A percentile compares a stretch with the other conserved stretches of the same genome.
Conservation (phyloP, 2,888 invertebrate species). For the Melipona beecheii region DNA sequence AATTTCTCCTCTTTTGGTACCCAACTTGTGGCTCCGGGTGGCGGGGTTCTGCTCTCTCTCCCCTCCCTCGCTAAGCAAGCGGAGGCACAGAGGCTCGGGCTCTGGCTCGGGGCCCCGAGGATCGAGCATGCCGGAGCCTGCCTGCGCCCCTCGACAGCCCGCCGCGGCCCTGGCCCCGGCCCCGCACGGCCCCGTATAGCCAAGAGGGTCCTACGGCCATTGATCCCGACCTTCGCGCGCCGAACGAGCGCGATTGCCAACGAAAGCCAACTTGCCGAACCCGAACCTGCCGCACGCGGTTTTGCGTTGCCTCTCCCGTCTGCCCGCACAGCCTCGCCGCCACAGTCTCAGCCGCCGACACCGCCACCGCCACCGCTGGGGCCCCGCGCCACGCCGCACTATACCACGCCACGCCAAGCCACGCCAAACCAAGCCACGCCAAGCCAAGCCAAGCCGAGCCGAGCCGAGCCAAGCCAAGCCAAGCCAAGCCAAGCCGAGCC, state of each 20-base stretch:
- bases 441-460: too few relatives aligned
- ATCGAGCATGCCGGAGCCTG: slow-evolving; percentile 65
- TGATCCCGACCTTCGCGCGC: slow-evolving; percentile 85
- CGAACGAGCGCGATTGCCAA: slow-evolving; percentile 83
- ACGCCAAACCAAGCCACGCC: too few relatives aligned
- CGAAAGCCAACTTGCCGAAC: slow-evolving; percentile 82
- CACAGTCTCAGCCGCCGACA: slow-evolving; percentile 28
- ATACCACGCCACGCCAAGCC: neutral
- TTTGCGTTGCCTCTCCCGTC: slow-evolving; percentile 59
- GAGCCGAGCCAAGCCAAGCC: too few relatives aligned
- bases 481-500: too few relatives aligned
- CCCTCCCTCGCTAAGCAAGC: slow-evolving; percentile 47
- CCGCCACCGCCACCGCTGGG: slow-evolving; percentile 33
- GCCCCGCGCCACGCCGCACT: neutral
- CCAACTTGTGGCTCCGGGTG: slow-evolving; percentile 71
- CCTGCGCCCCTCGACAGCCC: slow-evolving; percentile 45
- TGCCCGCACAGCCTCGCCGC: slow-evolving; percentile 3
- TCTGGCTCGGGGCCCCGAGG: slow-evolving; percentile 60
- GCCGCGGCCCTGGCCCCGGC: slow-evolving; percentile 23
- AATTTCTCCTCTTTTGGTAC: slow-evolving; percentile 76
- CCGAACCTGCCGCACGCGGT: slow-evolving; percentile 80
- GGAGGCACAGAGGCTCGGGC: slow-evolving; percentile 7
- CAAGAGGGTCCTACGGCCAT: slow-evolving; percentile 83
- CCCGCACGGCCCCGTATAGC: slow-evolving; percentile 37
- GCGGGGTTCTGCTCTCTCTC: slow-evolving; percentile 33